phyloP scores from a whole-genome alignment of 2,113 vertebrate genomes.

The Corythornis vintsioides region DNA sequence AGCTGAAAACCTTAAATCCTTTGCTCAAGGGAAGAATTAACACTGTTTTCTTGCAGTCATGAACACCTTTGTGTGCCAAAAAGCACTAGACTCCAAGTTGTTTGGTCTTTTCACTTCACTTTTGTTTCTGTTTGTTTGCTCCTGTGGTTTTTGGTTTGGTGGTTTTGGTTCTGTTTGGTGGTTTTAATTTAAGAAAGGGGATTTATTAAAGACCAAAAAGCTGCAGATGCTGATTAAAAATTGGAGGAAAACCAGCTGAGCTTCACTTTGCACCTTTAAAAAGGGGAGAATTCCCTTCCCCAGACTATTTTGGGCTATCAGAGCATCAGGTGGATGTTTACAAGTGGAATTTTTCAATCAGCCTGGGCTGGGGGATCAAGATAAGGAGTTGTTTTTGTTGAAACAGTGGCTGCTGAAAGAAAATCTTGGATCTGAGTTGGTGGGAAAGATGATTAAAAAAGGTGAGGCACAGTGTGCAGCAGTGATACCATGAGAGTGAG shows the following conservation, averaged over 20 bases:
- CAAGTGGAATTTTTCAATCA: slow-evolving; percentile 1
- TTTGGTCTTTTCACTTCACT: not conserved
- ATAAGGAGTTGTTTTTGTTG: slow-evolving; percentile 23
- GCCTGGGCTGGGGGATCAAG: not conserved
- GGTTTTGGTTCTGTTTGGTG: not conserved
- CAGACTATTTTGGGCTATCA: not conserved
- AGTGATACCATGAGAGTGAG: slow-evolving; percentile 25
- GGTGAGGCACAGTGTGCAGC: not conserved
- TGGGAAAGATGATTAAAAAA: slow-evolving; percentile 30
- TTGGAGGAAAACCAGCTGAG: not conserved
- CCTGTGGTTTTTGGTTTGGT: too few relatives aligned
- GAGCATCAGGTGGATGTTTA: not conserved
- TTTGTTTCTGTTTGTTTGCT: not conserved
- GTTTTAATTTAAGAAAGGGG: not conserved
- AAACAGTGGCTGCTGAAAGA: slow-evolving; percentile 8
- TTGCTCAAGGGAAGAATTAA: not conserved
- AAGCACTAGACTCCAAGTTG: not conserved
- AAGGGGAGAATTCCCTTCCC: not conserved
- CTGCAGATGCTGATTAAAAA: not conserved
- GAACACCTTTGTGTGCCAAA: not conserved
- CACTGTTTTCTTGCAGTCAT: not conserved
- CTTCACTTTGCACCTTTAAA: not conserved
- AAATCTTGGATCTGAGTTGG: not conserved
- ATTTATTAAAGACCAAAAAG: not conserved
- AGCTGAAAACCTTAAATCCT: not conserved